Conservation (phyloP, 2,888 invertebrate species). For the Microctonus brassicae region DNA sequence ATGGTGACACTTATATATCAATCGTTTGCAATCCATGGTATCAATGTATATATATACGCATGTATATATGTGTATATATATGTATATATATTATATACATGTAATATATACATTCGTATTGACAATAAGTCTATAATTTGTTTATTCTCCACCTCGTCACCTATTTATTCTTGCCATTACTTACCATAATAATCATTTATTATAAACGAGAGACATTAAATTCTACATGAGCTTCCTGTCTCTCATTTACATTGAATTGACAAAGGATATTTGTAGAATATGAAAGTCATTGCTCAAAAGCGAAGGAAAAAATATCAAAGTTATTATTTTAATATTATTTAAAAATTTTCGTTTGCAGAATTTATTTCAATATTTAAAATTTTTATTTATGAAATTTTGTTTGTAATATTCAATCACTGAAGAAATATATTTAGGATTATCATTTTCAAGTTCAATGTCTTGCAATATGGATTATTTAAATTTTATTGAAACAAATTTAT, state of each 20-base stretch:
- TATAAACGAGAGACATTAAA: neutral
- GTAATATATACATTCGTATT: too few relatives aligned
- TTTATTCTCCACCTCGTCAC: neutral
- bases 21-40: too few relatives aligned
- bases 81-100: too few relatives aligned
- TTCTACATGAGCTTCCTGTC: constrained; percentile 8
- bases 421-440: too few relatives aligned
- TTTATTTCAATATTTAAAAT: too few relatives aligned
- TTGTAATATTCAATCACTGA: too few relatives aligned
- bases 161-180: neutral
- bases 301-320: neutral
- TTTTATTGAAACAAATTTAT: neutral
- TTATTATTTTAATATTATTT: too few relatives aligned
- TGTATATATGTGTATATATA: too few relatives aligned
- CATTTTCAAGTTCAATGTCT: too few relatives aligned
- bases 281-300: neutral
- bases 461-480: too few relatives aligned
- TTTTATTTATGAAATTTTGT: neutral
- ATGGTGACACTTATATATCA: neutral
- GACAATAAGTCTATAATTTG: neutral
- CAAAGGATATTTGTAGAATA: neutral
- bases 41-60: too few relatives aligned
- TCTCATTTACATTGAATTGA: neutral
- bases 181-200: neutral
- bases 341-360: too few relatives aligned